Evolutionary conservation across 2,113 vertebrate genomes (phyloP), one percentile per base, ranked within the genome.

Genomic region (Agelaius tricolor): DNA sequence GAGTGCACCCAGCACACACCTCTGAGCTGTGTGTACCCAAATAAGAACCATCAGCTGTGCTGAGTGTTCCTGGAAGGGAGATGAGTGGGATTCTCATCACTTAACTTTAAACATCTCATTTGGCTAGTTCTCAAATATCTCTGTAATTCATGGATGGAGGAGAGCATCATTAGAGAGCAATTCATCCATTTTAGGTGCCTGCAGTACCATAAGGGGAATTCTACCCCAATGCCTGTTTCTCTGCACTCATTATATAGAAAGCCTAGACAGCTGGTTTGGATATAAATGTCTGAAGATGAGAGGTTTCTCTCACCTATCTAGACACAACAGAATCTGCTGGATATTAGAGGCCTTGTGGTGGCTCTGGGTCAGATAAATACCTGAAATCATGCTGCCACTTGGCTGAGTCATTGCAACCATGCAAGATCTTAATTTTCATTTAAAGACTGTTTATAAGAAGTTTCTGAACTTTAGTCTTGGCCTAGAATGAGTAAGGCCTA

Each of bases 381-480:
- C 57, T 44, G 61, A 90, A 78, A 93, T 68, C 8, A 14, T 6
- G 49, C 15, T 0, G 0, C 58, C 28, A 15, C 47, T 74, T 49
- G 62, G 37, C 62, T 86, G 65, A 75, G 71, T 85, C 2, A 5
- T 31, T 84, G 28, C 33, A 87, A 49, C 44, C 13, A 7, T 65
- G 66, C 10, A 41, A 91, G 52, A 15, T 39, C 44, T 31, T 67
- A 78, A 43, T 46, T 55, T 62, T 49, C 76, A 23, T 61, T 89
- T 88, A 61, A 67, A 71, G 79, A 47, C 19, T 82, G 52, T 81
- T 92, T 80, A 83, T n/a, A 61, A 33, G 35, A 47, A 30, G 31
- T 59, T 92, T 81, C 54, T 79, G 74, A 92, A 76, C 49, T 91
- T 76, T 28, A 58, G 74, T 41, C 58, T 82, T 95, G 74, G 84